phyloP scores from a whole-genome alignment of 2,888 invertebrate genomes.

The Heliothis peltigera region DNA sequence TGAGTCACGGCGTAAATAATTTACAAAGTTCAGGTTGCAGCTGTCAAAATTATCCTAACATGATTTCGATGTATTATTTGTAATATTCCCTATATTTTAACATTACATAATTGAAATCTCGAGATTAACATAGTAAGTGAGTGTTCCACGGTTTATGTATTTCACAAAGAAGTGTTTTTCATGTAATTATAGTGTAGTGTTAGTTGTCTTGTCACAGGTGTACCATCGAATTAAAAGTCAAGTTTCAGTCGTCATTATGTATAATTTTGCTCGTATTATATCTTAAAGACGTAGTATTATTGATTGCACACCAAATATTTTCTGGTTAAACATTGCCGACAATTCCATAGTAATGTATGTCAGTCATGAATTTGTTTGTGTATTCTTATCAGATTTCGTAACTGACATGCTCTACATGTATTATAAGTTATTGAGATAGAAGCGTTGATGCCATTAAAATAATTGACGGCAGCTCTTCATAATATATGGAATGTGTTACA shows the following conservation, averaged over 20 bases:
- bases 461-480: slow-evolving; percentile 7
- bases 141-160: slow-evolving; percentile 5
- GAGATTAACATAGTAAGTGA: slow-evolving; percentile 1
- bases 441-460: slow-evolving; percentile 1
- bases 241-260: slow-evolving; percentile 41
- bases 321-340: slow-evolving; percentile 6
- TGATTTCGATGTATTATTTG: slow-evolving; percentile 66
- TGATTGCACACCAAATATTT: slow-evolving; percentile 14
- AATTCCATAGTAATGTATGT: slow-evolving; percentile 38
- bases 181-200: slow-evolving; percentile 29
- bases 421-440: slow-evolving; percentile 15
- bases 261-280: slow-evolving; percentile 24
- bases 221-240: slow-evolving; percentile 37
- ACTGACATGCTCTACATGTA: slow-evolving; percentile 16
- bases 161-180: slow-evolving; percentile 29
- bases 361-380: slow-evolving; percentile 45
- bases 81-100: slow-evolving; percentile 49
- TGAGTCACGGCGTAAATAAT: slow-evolving; percentile 60
- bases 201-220: slow-evolving; percentile 29
- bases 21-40: slow-evolving; percentile 73
- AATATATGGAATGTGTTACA: slow-evolving; percentile 1
- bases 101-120: slow-evolving; percentile 54
- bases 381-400: slow-evolving; percentile 50
- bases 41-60: slow-evolving; percentile 76
- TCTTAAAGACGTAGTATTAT: slow-evolving; percentile 14